phyloP scores from a whole-genome alignment of 2,113 vertebrate genomes.

The Jacana jacana region DNA sequence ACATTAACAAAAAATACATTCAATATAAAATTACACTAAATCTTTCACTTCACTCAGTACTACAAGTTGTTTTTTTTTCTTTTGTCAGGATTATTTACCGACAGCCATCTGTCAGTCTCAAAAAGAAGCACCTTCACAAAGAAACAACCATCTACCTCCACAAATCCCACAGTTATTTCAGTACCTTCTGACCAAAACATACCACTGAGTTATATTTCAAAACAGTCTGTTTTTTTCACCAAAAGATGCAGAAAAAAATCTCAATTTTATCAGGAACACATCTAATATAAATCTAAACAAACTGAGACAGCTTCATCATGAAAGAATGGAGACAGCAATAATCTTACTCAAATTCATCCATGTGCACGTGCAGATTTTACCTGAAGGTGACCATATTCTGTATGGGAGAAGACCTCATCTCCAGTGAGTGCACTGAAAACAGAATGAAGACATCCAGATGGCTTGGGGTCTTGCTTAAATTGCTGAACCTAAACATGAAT shows the following conservation, averaged over 20 bases:
- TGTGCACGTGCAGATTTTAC: conserved; percentile 50
- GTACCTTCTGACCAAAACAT: background rate
- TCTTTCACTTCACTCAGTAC: background rate
- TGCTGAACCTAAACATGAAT: conserved; percentile 84
- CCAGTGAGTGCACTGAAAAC: conserved; percentile 88
- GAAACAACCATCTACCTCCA: background rate
- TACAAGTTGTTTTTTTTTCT: background rate
- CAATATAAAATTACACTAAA: background rate
- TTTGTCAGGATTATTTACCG: background rate
- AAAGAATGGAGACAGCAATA: background rate
- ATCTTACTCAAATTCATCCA: background rate
- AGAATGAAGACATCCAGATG: conserved; percentile 92
- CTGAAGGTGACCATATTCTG: conserved; percentile 92
- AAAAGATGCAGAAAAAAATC: background rate
- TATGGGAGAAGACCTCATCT: conserved; percentile 84
- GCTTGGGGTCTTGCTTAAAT: conserved; percentile 94
- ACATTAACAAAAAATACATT: background rate
- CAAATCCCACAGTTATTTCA: background rate
- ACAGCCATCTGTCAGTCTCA: background rate
- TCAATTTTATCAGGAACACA: background rate
- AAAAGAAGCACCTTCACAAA: background rate
- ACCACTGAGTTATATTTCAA: background rate
- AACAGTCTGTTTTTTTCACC: background rate
- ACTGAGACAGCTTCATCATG: background rate
- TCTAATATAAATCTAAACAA: background rate